These are phyloP conservation scores for Scatophagus argus DNA, from an alignment of 2,113 vertebrate genomes.

Conservation along the genomic window DNA sequence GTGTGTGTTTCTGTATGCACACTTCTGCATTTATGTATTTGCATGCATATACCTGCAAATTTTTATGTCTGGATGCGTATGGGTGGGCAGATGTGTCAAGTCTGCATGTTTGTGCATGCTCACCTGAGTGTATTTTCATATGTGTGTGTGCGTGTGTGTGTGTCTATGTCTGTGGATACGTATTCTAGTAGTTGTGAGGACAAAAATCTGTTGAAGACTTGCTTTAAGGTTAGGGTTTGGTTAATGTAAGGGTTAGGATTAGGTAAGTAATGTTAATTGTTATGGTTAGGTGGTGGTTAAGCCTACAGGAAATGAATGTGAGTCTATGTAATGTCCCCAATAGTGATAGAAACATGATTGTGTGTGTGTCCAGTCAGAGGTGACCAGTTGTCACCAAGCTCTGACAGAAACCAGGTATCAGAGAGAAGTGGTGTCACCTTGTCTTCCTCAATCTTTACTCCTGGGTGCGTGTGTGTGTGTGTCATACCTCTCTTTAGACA, in stretches of 20 bases:
- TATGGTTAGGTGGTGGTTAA: no score
- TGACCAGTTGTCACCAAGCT: constrained; percentile 68
- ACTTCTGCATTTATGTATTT: constrained; percentile 29
- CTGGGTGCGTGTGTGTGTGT: constrained; percentile 39
- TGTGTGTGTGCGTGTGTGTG: background rate
- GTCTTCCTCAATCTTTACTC: constrained; percentile 67
- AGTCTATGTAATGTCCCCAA: no score
- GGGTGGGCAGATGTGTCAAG: constrained; percentile 19
- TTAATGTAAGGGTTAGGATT: no score
- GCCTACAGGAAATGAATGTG: no score
- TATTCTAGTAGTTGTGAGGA: no score
- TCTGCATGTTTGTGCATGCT: constrained; percentile 2
- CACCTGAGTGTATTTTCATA: constrained; percentile 8
- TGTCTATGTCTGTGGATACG: constrained; percentile 2
- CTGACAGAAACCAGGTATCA: constrained; percentile 75
- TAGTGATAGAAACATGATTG: no score
- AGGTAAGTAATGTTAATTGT: no score
- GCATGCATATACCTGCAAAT: constrained; percentile 15
- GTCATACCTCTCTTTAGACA: constrained; percentile 53
- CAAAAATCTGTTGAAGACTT: no score
- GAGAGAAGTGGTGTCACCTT: constrained; percentile 68
- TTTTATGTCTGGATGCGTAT: background rate
- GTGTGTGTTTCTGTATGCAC: background rate
- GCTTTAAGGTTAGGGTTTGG: no score
- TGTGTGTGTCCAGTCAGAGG: constrained; percentile 54